Evolutionary conservation across 2,888 invertebrate species (phyloP), one percentile per base, ranked within the genome.

Genomic region (Cataglyphis albicans): DNA sequence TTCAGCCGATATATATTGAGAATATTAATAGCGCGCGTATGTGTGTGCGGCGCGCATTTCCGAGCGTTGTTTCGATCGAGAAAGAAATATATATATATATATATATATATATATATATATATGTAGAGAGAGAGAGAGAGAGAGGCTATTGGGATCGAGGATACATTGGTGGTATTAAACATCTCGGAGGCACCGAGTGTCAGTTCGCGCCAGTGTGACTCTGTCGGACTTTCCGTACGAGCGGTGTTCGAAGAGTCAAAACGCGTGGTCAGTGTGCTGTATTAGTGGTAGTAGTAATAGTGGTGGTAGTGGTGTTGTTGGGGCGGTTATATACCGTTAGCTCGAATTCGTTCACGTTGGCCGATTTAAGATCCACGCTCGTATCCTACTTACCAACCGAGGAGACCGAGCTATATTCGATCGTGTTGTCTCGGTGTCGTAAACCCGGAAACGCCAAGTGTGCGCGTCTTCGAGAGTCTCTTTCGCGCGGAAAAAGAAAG

Each of bases 281-380:
- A n/a, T 5, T 3, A 32, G 32, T 32, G 6, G 32, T 32, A 32
- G 32, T 32, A 32, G 32, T 32, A 3, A 32, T 32, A 32, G 32
- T 15, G 3, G 41, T 35, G 18, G 32, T 55, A 18, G 44, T 18
- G n/a, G 64, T 61, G 32, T 15, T 35, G 25, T 87, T 85, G 88
- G 85, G 85, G 81, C 85, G 88, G 88, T 88, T 87, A 91, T 92
- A 91, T 93, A 92, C 92, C 93, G 92, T 92, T 92, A 92, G 90
- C 88, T 90, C 87, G 87, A 91, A 90, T 92, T 90, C 90, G 90
- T 92, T 93, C 89, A 91, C 91, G 91, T 90, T 92, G 90, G 85
- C 86, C 88, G 84, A 81, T 41, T 41, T 85, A 52, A 87, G 85
- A 83, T 80, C 84, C 90, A 84, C 82, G 90, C 89, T 87, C 85